Percentiles rank a stretch among this genome's conserved stretches.
Evolutionary conservation across 2,888 invertebrate genomes (phyloP).

Genomic region (Drosophila subsilvestris): DNA sequence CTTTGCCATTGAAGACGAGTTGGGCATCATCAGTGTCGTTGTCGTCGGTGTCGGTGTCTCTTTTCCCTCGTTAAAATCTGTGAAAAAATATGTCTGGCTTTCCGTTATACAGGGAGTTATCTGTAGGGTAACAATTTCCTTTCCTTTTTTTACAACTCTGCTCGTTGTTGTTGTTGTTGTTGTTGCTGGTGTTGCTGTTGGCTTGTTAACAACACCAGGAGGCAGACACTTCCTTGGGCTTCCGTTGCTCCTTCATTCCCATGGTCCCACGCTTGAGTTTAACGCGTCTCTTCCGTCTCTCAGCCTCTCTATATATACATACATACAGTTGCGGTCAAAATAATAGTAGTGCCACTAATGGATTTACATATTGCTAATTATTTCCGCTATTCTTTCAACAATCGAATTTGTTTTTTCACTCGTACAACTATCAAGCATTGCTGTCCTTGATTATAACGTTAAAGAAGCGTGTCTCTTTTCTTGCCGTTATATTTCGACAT

Average conservation of each 20-base stretch:
- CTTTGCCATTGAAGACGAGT: constrained; percentile 52
- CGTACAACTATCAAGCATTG: too few relatives aligned
- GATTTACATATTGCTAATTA: too few relatives aligned
- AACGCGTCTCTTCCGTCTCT: constrained; percentile 21
- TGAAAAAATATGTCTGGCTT: constrained; percentile 70
- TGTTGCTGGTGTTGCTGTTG: constrained; percentile 37
- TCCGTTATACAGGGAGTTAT: constrained; percentile 65
- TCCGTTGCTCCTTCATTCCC: constrained; percentile 32
- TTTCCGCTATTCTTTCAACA: too few relatives aligned
- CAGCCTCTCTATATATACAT: background rate
- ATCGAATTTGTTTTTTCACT: too few relatives aligned
- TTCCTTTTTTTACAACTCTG: constrained; percentile 38
- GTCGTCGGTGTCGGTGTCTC: constrained; percentile 12
- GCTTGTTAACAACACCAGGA: constrained; percentile 69
- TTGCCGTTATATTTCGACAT: too few relatives aligned
- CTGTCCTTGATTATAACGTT: too few relatives aligned
- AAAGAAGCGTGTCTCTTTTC: too few relatives aligned
- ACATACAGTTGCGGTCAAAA: too few relatives aligned
- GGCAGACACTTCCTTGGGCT: constrained; percentile 47
- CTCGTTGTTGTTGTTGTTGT: constrained; percentile 8
- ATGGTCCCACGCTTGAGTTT: constrained; percentile 16
- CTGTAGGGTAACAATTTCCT: constrained; percentile 75
- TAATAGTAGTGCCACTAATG: too few relatives aligned
- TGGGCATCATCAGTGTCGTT: constrained; percentile 23
- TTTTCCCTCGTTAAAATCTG: constrained; percentile 63